Conservation (phyloP, 2,113 vertebrate species). For the Lonchura striata region DNA sequence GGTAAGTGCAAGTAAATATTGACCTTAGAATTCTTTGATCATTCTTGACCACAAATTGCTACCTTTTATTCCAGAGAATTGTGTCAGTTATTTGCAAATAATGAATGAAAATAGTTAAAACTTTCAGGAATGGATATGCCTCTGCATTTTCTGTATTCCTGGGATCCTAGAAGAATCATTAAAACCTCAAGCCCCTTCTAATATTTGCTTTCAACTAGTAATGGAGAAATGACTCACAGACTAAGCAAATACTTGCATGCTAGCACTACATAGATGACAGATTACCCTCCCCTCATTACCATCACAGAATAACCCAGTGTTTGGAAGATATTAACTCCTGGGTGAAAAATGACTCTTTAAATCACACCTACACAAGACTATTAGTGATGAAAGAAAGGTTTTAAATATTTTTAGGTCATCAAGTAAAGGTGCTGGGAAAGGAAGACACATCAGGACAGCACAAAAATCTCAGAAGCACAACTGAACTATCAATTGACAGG, state of each 20-base stretch:
- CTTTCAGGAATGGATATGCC: background rate
- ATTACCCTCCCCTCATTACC: background rate
- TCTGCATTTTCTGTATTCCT: background rate
- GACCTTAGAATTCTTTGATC: background rate
- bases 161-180: background rate
- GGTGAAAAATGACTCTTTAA: background rate
- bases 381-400: background rate
- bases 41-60: background rate
- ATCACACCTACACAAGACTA: background rate
- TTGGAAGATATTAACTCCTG: background rate
- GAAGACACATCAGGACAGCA: background rate
- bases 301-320: background rate
- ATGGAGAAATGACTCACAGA: background rate
- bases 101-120: background rate
- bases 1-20: background rate
- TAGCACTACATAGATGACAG: background rate
- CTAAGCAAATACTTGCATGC: background rate
- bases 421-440: background rate
- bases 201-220: background rate
- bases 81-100: background rate
- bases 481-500: background rate
- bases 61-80: background rate
- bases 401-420: background rate
- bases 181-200: background rate
- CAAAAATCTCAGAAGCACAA: background rate